A percentile compares a stretch with the other conserved stretches of the same genome.
Evolutionary conservation across 1,140 invertebrate species (phyloP).

Genomic region (Microplitis demolitor): DNA sequence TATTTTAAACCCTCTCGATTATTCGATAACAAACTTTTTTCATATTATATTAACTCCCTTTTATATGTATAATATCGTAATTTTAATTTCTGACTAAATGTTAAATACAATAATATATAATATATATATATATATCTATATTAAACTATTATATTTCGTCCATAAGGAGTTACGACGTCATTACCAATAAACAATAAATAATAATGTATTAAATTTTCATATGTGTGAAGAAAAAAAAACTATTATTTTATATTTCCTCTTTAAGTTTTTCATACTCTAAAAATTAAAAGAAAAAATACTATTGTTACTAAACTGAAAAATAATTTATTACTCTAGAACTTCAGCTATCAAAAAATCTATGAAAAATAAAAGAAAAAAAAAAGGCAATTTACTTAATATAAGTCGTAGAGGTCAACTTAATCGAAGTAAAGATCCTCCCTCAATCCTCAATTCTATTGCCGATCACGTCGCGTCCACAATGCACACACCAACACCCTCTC

Average conservation of each 20-base stretch:
- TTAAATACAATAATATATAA: neutral
- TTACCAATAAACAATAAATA: no score
- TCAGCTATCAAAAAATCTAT: no score
- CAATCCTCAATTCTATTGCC: neutral
- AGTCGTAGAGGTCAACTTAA: neutral
- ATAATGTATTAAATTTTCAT: no score
- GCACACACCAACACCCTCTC: neutral
- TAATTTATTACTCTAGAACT: no score
- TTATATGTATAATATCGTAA: slow-evolving; percentile 1
- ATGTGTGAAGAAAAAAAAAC: no score
- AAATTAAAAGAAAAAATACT: no score
- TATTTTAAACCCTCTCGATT: slow-evolving; percentile 27
- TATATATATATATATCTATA: no score
- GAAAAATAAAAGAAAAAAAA: neutral
- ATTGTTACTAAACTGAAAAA: no score
- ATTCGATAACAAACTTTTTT: slow-evolving; percentile 39
- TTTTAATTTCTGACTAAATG: slow-evolving; percentile 25
- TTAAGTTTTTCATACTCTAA: no score
- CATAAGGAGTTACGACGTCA: no score
- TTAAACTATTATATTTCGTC: no score
- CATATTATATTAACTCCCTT: neutral
- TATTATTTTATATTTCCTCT: no score
- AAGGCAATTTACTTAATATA: neutral
- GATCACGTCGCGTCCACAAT: neutral
- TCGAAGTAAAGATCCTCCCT: neutral